phyloP scores from a whole-genome alignment of 1,140 invertebrate genomes.

The Uloborus diversus region DNA sequence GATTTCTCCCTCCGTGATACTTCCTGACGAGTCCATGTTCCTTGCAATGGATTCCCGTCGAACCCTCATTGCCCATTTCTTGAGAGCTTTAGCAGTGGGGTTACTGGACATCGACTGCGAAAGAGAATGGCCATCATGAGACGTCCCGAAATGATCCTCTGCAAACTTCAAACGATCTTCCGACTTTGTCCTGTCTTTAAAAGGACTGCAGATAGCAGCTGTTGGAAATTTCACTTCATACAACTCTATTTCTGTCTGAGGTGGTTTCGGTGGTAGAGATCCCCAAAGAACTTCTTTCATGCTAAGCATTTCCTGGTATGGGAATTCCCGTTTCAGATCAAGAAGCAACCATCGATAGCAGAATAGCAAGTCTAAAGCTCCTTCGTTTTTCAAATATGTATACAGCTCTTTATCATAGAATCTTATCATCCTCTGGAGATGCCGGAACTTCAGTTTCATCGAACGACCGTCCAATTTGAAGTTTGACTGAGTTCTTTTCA shows the following conservation, averaged over 20 bases:
- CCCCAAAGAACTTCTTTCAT: slow-evolving; percentile 97
- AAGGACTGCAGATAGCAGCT: neutral
- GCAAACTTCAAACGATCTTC: slow-evolving; percentile 1
- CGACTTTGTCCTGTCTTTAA: neutral
- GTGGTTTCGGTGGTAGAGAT: slow-evolving; percentile 78
- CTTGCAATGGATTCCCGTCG: slow-evolving; percentile 21
- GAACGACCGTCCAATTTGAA: slow-evolving; percentile 91
- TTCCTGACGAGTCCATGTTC: neutral
- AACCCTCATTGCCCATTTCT: neutral
- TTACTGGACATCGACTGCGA: neutral
- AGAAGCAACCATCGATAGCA: slow-evolving; percentile 96
- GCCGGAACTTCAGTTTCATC: slow-evolving; percentile 93
- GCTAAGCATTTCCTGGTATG: slow-evolving; percentile 91
- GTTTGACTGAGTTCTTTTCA: slow-evolving; percentile 86
- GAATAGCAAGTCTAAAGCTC: slow-evolving; percentile 91
- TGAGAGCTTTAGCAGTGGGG: neutral
- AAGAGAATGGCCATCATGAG: neutral
- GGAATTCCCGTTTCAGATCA: slow-evolving; percentile 97
- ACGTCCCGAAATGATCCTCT: slow-evolving; percentile 12
- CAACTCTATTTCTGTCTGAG: slow-evolving; percentile 49
- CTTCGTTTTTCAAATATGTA: slow-evolving; percentile 79
- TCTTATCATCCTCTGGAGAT: slow-evolving; percentile 86
- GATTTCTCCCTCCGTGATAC: slow-evolving; percentile 1
- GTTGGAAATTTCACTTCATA: slow-evolving; percentile 41
- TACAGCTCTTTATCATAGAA: slow-evolving; percentile 92